Evolutionary conservation across 2,888 invertebrate species (phyloP).

Genomic region (Apamea anceps): DNA sequence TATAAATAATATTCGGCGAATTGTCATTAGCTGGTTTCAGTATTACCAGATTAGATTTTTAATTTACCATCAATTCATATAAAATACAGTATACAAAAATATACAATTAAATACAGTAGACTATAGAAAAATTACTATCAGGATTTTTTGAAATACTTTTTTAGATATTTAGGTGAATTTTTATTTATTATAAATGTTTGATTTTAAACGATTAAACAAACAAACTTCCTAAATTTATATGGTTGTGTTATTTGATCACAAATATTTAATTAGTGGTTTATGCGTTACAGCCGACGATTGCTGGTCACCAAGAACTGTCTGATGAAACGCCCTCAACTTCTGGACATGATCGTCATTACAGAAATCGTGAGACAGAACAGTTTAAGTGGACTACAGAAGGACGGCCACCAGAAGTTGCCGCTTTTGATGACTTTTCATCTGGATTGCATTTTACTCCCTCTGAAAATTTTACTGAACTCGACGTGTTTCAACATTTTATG

Average conservation of each 20-base stretch:
- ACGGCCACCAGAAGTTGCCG: slow-evolving; percentile 25
- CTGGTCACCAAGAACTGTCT: no score
- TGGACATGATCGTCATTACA: slow-evolving; percentile 16
- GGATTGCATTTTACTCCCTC: slow-evolving; percentile 21
- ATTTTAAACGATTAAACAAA: neutral
- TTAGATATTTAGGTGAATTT: slow-evolving; percentile 3
- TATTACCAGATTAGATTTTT: no score
- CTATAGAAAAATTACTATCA: slow-evolving; percentile 4
- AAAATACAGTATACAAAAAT: no score
- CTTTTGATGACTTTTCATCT: neutral
- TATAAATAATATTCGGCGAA: no score
- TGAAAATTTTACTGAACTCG: neutral
- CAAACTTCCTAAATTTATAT: neutral
- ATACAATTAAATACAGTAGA: slow-evolving; percentile 6
- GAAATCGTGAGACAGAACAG: slow-evolving; percentile 29
- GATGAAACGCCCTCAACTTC: neutral
- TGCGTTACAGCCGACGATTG: no score
- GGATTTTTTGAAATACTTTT: slow-evolving; percentile 3
- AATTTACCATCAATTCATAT: no score
- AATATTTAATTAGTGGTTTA: no score
- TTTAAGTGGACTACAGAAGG: slow-evolving; percentile 26
- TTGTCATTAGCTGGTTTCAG: no score
- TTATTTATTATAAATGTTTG: neutral
- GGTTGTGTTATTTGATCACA: no score
- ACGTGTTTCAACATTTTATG: no score